Base-by-base conservation (phyloP, 2,797 vertebrate species). In the Ispidina lecontei region DNA sequence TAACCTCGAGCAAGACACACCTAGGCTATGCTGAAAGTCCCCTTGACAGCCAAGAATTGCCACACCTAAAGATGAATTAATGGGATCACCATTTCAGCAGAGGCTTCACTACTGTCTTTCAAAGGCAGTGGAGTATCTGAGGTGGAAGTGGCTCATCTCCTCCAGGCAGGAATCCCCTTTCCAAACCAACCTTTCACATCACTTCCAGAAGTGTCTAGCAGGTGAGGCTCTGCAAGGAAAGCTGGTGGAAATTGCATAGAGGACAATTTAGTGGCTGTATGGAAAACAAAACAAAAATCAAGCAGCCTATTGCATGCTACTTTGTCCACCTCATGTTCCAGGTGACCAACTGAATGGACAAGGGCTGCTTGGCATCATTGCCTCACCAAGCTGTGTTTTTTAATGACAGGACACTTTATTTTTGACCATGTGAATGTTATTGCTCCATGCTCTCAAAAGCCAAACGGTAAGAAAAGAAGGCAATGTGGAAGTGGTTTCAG, bases 371-470 rank as follows among this genome's bases (percentile, higher is more conserved):
- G 16, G 70, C 22, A 29, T n/a, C 2, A 1, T 1, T 25, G 2
- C 8, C n/a, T 49, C 17, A 28, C 25, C 49, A 51, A 16, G 14
- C 14, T 51, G 14, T 26, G 49, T 9, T 51, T 49, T 28, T 20
- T 23, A 31, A 25, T 3, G 23, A 26, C 3, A 1, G 21, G 43
- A 56, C 13, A 2, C 52, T 49, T 31, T 18, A 28, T 4, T n/a
- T 54, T 31, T 21, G 39, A 82, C 39, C 26, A 19, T 0, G 0
- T 1, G 1, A 26, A 21, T 5, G 8, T 51, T 65, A 14, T 3
- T 46, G 25, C 54, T 39, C 41, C 0, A 0, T 71, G 59, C 46
- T 44, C 21, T 56, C 35, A 20, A 28, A 62, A 71, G 19, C 16
- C 39, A 21, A 52, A 67, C 60, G 59, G 56, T 77, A 33, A 44